Evolutionary conservation across 2,888 invertebrate genomes (phyloP), one percentile per base, ranked within the genome.

Genomic region (Microctonus aethiopoides): DNA sequence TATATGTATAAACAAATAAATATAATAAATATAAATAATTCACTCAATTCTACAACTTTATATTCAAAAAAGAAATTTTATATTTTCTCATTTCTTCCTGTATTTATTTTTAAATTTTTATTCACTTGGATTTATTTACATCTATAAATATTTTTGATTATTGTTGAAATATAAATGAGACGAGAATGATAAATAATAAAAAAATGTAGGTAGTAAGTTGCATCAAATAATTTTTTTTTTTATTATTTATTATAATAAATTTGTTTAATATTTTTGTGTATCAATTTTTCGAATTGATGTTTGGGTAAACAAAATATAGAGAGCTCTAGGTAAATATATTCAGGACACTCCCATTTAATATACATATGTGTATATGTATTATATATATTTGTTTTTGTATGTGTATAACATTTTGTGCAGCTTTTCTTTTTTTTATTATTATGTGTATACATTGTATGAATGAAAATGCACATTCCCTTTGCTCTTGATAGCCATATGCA

Each of bases 401-500:
- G n/a, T n/a, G n/a, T n/a, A n/a, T n/a, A n/a, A n/a, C n/a, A n/a
- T n/a, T 46, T 46, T 16, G 46, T 46, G 9, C 16, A 16, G 16
- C 7, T 46, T 46, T 46, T 46, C 16, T 46, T n/a, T 46, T 7
- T 4, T n/a, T 7, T 5, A 5, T 29, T 29, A 5, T 29, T 29
- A 29, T 29, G 29, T 29, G 29, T 5, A n/a, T 11, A n/a, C 39
- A 39, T n/a, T n/a, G n/a, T 39, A 39, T 39, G 39, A n/a, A 39
- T 39, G 39, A 39, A 39, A 39, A 39, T n/a, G 39, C 13, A n/a
- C n/a, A 20, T 26, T 59, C 60, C 39, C 29, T 41, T 52, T 57
- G 46, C 41, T 61, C 51, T 60, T 68, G 46, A 54, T 61, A 20
- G 52, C 56, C 39, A 36, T 64, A 29, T 69, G 64, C 69, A 67